These are phyloP conservation scores for Lamellibrachia luymesi DNA, from an alignment of 1,140 invertebrate genomes.

Conservation along the genomic window DNA sequence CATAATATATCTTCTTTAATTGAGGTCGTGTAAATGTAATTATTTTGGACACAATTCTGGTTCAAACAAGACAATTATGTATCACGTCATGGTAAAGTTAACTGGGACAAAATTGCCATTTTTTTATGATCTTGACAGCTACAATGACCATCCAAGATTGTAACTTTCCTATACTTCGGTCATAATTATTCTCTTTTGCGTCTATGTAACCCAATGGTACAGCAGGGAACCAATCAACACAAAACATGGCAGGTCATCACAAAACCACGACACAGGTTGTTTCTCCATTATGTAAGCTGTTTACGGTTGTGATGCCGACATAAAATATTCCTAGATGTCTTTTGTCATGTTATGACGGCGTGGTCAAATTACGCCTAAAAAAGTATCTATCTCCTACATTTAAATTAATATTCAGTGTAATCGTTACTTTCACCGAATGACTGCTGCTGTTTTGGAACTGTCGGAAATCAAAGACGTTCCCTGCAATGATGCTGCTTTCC, in stretches of 20 bases:
- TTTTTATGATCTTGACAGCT: not conserved
- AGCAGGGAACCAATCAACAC: not conserved
- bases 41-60: not conserved
- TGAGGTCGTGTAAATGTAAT: not conserved
- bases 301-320: not conserved
- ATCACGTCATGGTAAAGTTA: not conserved
- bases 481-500: not conserved
- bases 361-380: not conserved
- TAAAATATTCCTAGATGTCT: not conserved
- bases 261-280: not conserved
- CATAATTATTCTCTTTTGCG: no score
- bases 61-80: not conserved
- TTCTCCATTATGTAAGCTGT: not conserved
- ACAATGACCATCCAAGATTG: not conserved
- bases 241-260: not conserved
- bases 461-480: not conserved
- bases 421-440: not conserved
- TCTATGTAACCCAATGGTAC: not conserved
- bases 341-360: not conserved
- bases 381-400: not conserved
- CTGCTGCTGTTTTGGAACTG: not conserved
- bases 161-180: not conserved
- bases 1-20: not conserved
- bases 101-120: not conserved
- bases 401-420: not conserved